Evolutionary conservation across 2,888 invertebrate species (phyloP), one percentile per base, ranked within the genome.

Genomic region (Cosmopolites sordidus): DNA sequence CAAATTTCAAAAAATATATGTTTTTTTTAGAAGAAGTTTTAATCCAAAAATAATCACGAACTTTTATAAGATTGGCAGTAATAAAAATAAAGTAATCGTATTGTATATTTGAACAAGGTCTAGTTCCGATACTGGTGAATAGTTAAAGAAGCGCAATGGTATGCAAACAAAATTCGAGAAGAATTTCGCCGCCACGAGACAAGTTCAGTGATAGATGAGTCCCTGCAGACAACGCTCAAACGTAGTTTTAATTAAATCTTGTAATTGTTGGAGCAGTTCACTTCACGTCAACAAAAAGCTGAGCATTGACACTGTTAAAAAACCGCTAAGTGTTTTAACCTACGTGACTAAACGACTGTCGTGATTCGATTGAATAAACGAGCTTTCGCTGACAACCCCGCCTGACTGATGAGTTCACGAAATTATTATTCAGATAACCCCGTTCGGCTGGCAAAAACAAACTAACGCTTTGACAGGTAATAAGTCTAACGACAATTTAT

Each of bases 181-280:
- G 71, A 73, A 71, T 70, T 68, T 65, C 65, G 61, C 64, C 67
- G 69, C 68, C 60, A 62, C 62, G 65, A 70, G 69, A 69, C 69
- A 68, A 65, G 69, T 68, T 69, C 67, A 62, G 72, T 74, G 75
- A 75, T 75, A 73, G 73, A 75, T 75, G 73, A 71, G 70, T 72
- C 71, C 72, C 72, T 69, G 66, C 68, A 71, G 72, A 66, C 70
- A 70, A 65, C 67, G 70, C 70, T 72, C 68, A 67, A 71, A 69
- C 72, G 69, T 71, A 74, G 73, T 74, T 75, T 75, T 75, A 75
- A 75, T 75, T 75, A 75, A 75, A 75, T 74, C 73, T 70, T 69
- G 74, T 75, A 75, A 74, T 75, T 75, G 74, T 75, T 70, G 61
- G 64, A 65, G 60, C 73, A 66, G 69, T 69, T 66, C 66, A 62